A percentile compares a stretch with the other conserved stretches of the same genome.
Conservation (phyloP, 1,140 invertebrate genomes). For the Oedothorax gibbosus region DNA sequence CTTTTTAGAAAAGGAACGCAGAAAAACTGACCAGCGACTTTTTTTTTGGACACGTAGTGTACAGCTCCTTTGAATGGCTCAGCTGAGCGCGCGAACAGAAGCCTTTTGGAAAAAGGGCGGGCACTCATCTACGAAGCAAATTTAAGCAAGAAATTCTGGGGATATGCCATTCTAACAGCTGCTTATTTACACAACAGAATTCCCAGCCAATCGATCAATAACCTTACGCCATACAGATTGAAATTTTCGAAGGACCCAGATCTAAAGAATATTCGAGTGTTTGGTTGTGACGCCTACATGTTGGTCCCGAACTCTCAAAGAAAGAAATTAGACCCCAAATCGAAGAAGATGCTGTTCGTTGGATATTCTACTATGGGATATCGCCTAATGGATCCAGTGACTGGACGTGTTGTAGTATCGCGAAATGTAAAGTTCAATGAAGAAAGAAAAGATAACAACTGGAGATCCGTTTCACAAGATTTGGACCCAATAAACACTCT, state of each 20-base stretch:
- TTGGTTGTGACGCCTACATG: constrained; percentile 66
- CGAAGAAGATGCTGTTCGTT: not conserved
- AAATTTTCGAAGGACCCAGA: constrained; percentile 65
- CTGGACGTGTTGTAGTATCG: not conserved
- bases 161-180: constrained; percentile 61
- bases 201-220: constrained; percentile 1
- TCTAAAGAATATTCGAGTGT: constrained; percentile 65
- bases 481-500: too few relatives aligned
- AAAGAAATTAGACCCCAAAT: constrained; percentile 31
- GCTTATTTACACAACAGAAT: constrained; percentile 61
- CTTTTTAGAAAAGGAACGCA: too few relatives aligned
- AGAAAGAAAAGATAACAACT: constrained; percentile 59
- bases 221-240: constrained; percentile 64
- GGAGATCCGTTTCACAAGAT: too few relatives aligned
- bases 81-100: constrained; percentile 55
- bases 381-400: constrained; percentile 15
- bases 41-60: too few relatives aligned
- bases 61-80: constrained; percentile 57
- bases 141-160: constrained; percentile 61
- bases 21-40: too few relatives aligned
- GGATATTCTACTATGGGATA: constrained; percentile 24
- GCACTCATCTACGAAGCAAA: constrained; percentile 53
- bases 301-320: constrained; percentile 27
- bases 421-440: constrained; percentile 36
- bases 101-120: constrained; percentile 51